Conservation (phyloP, 2,888 invertebrate genomes). For the Caenorhabditis macrosperma region DNA sequence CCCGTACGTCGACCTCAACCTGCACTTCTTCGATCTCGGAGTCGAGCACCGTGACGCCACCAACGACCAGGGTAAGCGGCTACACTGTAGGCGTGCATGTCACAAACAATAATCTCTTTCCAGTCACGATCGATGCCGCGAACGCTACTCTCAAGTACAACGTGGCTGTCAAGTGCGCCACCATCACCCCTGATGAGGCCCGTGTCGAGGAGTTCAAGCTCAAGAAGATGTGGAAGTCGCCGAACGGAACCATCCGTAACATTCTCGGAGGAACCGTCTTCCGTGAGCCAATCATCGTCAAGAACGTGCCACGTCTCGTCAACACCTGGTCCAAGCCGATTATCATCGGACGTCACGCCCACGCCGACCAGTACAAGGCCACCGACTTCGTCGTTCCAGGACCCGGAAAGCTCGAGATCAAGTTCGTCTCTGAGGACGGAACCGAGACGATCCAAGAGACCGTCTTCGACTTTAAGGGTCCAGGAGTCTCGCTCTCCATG, state of each 20-base stretch:
- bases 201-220: conserved; percentile 87
- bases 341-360: conserved; percentile 93
- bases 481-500: conserved; percentile 94
- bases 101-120: conserved; percentile 7
- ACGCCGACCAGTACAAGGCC: conserved; percentile 93
- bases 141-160: conserved; percentile 96
- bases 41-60: conserved; percentile 95
- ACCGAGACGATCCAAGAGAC: conserved; percentile 72
- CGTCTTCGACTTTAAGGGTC: conserved; percentile 67
- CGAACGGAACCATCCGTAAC: conserved; percentile 84
- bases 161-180: conserved; percentile 98
- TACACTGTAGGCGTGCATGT: background rate
- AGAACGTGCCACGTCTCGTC: conserved; percentile 93
- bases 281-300: conserved; percentile 83
- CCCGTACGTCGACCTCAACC: conserved; percentile 94
- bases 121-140: conserved; percentile 95
- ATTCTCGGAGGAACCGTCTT: conserved; percentile 84
- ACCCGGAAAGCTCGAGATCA: conserved; percentile 90
- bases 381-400: conserved; percentile 96
- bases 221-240: conserved; percentile 84
- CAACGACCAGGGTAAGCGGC: conserved; percentile 86
- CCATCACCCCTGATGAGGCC: conserved; percentile 97
- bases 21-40: conserved; percentile 94
- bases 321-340: conserved; percentile 96
- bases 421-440: conserved; percentile 84